phyloP scores from a whole-genome alignment of 2,113 vertebrate species.

The Isurus oxyrinchus region DNA sequence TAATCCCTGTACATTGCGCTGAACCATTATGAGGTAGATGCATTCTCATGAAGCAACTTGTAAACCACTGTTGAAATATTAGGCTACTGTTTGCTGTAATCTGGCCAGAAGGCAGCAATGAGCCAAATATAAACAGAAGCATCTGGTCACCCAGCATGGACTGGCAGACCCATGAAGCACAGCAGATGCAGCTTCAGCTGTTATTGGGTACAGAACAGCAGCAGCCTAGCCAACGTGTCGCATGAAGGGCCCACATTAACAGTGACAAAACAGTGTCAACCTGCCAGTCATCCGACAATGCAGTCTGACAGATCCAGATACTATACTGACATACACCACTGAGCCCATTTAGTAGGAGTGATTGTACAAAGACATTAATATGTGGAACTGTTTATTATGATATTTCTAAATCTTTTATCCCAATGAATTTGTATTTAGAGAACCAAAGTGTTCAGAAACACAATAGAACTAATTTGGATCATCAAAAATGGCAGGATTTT shows the following conservation, averaged over 20 bases:
- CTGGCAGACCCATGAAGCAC: slow-evolving; percentile 50
- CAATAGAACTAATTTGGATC: neutral
- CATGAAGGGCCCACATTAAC: slow-evolving; percentile 52
- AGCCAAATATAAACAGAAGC: slow-evolving; percentile 60
- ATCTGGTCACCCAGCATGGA: slow-evolving; percentile 70
- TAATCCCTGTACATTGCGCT: slow-evolving; percentile 27
- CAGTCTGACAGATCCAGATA: neutral
- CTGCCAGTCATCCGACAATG: slow-evolving; percentile 58
- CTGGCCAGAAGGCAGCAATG: slow-evolving; percentile 57
- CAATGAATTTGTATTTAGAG: neutral
- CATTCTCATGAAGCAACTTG: slow-evolving; percentile 48
- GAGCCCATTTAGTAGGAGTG: neutral
- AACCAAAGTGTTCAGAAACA: neutral
- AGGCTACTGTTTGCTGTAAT: slow-evolving; percentile 45
- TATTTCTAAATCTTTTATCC: neutral
- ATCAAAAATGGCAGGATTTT: neutral
- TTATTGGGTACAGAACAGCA: slow-evolving; percentile 53
- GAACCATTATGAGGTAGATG: slow-evolving; percentile 9
- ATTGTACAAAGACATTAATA: neutral
- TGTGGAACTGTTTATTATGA: too few relatives aligned
- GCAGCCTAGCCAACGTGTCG: slow-evolving; percentile 61
- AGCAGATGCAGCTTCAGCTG: slow-evolving; percentile 72
- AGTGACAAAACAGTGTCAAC: slow-evolving; percentile 65
- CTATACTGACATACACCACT: neutral
- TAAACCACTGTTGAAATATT: slow-evolving; percentile 46